Base-by-base conservation (phyloP, 2,888 invertebrate species). In the Gari tellinella region DNA sequence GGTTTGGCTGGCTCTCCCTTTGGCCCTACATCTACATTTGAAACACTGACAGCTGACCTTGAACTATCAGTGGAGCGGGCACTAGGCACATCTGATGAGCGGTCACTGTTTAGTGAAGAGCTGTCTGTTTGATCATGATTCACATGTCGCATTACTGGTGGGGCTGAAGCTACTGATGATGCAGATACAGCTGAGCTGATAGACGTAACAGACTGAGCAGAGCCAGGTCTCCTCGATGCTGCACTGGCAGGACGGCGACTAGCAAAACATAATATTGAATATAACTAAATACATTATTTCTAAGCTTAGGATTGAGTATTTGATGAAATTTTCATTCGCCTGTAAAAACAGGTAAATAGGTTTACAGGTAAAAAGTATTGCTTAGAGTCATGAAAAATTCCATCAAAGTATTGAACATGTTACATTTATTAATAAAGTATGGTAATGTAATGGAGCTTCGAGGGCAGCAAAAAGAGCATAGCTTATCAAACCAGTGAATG, bases 231-330 rank as follows among this genome's bases (percentile, higher is more conserved):
- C 25, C 73, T 73, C 31, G 79, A 68, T n/a, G 76, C 57, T 14
- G 77, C 64, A 61, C 74, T 78, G 48, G 72, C 67, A 37, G 82
- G 82, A n/a, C 77, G 66, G 25, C 82, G 79, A 19, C 81, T 80
- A 64, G n/a, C n/a, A n/a, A n/a, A n/a, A n/a, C n/a, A n/a, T n/a
- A n/a, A n/a, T n/a, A n/a, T n/a, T n/a, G n/a, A n/a, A n/a, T n/a
- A n/a, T n/a, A n/a, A n/a, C n/a, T n/a, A n/a, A n/a, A n/a, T n/a
- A n/a, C n/a, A n/a, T n/a, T n/a, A n/a, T n/a, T n/a, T n/a, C n/a
- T n/a, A n/a, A n/a, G n/a, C n/a, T n/a, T n/a, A n/a, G n/a, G n/a
- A n/a, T n/a, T n/a, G n/a, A n/a, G n/a, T n/a, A n/a, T n/a, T n/a
- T n/a, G n/a, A n/a, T n/a, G n/a, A n/a, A n/a, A n/a, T n/a, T n/a